Evolutionary conservation across 2,888 invertebrate genomes (phyloP), one percentile per base, ranked within the genome.

Genomic region (Dryobota labecula): DNA sequence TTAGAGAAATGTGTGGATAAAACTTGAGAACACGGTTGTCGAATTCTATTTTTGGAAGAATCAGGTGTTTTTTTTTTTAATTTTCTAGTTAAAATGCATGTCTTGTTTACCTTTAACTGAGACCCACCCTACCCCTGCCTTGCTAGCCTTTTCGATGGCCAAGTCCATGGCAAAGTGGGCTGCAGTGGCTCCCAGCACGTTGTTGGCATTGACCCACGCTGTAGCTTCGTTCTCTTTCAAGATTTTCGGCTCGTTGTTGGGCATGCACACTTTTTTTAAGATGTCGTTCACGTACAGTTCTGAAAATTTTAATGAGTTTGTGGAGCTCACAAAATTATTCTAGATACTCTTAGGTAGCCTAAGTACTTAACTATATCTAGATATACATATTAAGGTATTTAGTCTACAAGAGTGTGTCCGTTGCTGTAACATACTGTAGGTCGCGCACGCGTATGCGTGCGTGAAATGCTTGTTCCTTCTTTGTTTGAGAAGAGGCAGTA

Each of bases 201-300:
- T 98, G 82, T 97, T 96, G 0, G 98, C 99, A 85, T 98, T 98
- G 2, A 99, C 98, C 96, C 97, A 96, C 0, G 97, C 97, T 0
- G 97, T 97, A 0, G 97, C 96, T 20, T 96, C 93, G 0, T 96
- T 97, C 89, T 98, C 97, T 79, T 97, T 98, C 20, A 98, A 85
- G 30, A 98, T 94, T 64, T 89, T 88, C 0, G 98, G 98, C 67
- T 95, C 94, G 0, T 97, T 97, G 56, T 94, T 92, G 0, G 97
- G 97, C 97, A 98, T 0, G 97, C 96, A 11, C 97, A 97, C 0
- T 94, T 94, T 58, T 96, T 84, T 0, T 30, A 8, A 1, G 30
- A 98, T 97, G 89, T 98, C 98, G 82, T 97, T 97, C 0, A 98
- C 96, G 92, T 98, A 98, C 96, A 98, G 97, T 87, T 98, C 98